Evolutionary conservation across 1,140 invertebrate species (phyloP), one percentile per base, ranked within the genome.

Genomic region (Bathynomus jamesi): DNA sequence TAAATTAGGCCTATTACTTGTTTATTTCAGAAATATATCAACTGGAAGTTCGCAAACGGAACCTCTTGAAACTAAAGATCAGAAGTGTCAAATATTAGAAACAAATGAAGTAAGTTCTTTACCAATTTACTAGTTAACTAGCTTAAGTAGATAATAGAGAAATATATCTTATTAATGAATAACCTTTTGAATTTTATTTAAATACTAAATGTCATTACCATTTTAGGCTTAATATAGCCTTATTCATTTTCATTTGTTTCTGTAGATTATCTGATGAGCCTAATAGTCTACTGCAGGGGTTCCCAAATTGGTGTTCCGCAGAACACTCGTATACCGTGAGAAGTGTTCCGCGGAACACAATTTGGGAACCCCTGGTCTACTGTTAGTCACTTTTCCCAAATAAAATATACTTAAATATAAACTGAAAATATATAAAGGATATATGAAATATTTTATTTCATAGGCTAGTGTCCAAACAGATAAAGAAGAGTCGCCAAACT

Each of bases 381-480:
- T 61, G 8, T 1, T 27, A 61, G 0, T 30, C 25, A 17, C 4
- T 28, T 5, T 13, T n/a, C 0, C 8, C 3, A 5, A 13, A 2
- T 25, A 46, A 68, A 25, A n/a, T 60, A 46, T 0, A 3, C 28
- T 24, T 69, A 28, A 61, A 7, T 69, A n/a, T 61, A 69, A 28
- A 64, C 17, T 25, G 4, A 17, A 4, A 29, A 21, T 64, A 21
- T 64, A 64, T 17, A 17, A 24, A 27, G 17, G 25, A 29, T 29
- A 27, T 27, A 2, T 64, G 17, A 17, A 2, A 17, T 27, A 2
- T 3, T 27, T 29, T 25, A 4, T n/a, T 68, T n/a, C 17, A 30
- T 53, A 69, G 67, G 53, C 11, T 69, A 60, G 46, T 61, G 53
- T 60, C 5, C 67, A 69, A 61, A 69, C 67, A 17, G 67, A 69